Evolutionary conservation across 2,113 vertebrate species (phyloP), one percentile per base, ranked within the genome.

Genomic region (Poeciliopsis retropinna): DNA sequence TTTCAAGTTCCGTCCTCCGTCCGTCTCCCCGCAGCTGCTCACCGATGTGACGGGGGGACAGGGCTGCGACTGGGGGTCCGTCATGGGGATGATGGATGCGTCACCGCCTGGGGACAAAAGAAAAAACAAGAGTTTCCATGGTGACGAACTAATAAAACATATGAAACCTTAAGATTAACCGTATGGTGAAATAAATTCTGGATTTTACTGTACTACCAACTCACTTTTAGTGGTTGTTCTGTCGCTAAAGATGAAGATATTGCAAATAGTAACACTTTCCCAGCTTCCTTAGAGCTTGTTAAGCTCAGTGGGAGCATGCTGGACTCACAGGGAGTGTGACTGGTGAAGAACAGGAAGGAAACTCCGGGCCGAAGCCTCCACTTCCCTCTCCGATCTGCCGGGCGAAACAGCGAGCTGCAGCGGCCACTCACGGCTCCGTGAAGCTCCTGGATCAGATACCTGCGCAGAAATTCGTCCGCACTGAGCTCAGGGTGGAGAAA

Each of bases 291-390:
- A 8, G 29, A 29, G 29, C 14, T 17, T 62, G 64, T 19, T 7
- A 5, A 28, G 64, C n/a, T 12, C 28, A 11, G n/a, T 7, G 41
- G 65, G 27, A 44, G 31, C 29, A 12, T 0, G 0, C n/a, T 30
- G 44, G 64, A 92, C 97, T 96, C 86, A 99, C 98, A 99, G 3
- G 98, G 97, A 7, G 97, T 99, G 75, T 98, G 97, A 81, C 98
- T 99, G 76, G 91, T 95, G 87, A 98, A 99, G 90, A 99, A 97
- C 69, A 98, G 64, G 91, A 99, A 99, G 5, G 75, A 73, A 10
- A 95, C 84, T 37, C 84, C 92, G 0, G 95, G 90, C 70, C 84
- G 95, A 60, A 98, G 92, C 68, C 73, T 95, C 96, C 97, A 99
- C 64, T 93, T 96, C 32, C 96, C 96, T 60, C 15, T 84, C 67